Conservation (phyloP, 2,113 vertebrate species). For the Etia nguti region DNA sequence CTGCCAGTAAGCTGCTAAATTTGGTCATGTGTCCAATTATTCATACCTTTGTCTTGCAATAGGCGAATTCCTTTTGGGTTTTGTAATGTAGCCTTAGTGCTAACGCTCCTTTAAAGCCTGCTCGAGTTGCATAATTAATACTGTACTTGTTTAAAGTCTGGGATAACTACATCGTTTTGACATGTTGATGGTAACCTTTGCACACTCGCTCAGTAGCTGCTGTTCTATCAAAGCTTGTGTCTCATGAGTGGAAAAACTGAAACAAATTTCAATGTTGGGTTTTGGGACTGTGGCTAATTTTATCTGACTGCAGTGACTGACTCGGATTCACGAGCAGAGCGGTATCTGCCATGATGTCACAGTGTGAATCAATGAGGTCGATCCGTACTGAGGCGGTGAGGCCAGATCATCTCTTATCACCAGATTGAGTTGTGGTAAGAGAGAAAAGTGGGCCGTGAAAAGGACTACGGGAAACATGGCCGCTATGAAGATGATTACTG, state of each 20-base stretch:
- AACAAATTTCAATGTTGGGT: not conserved
- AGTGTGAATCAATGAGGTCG: not conserved
- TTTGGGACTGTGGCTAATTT: not conserved
- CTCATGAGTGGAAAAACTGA: not conserved
- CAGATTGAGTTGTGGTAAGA: not conserved
- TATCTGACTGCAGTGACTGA: not conserved
- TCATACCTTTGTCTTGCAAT: not conserved
- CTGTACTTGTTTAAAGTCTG: not conserved
- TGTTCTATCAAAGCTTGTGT: not conserved
- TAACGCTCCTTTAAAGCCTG: not conserved
- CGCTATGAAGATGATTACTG: not conserved
- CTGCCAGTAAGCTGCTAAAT: conserved; percentile 9
- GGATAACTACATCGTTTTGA: not conserved
- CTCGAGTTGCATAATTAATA: accelerated
- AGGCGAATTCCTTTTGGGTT: not conserved
- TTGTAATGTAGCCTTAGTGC: not conserved
- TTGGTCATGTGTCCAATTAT: conserved; percentile 2
- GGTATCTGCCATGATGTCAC: not conserved
- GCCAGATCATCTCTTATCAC: not conserved
- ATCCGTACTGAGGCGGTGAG: not conserved
- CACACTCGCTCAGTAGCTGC: not conserved
- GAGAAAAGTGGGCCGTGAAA: not conserved
- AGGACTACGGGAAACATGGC: accelerated
- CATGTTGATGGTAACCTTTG: not conserved
- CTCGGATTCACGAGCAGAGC: not conserved